Conservation (phyloP, 2,113 vertebrate genomes). For the Sialia sialis region DNA sequence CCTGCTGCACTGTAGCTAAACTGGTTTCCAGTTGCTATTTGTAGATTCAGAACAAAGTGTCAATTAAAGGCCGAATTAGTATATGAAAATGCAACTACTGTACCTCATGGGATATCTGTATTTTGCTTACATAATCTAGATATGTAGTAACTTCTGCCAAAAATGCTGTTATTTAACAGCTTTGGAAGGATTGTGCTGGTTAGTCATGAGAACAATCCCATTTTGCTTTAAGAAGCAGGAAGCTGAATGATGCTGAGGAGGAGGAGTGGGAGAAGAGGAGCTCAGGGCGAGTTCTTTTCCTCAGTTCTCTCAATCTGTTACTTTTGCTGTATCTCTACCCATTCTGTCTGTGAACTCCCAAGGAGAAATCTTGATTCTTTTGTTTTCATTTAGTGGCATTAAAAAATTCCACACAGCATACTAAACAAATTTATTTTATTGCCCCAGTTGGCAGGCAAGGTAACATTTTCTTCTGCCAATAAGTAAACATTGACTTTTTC, state of each 20-base stretch:
- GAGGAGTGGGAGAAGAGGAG: not conserved
- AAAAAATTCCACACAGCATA: constrained; percentile 14
- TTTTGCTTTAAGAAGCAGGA: constrained; percentile 3
- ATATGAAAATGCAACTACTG: not conserved
- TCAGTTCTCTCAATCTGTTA: not conserved
- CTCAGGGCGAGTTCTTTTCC: not conserved
- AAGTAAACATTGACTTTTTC: constrained; percentile 53
- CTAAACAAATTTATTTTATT: constrained; percentile 49
- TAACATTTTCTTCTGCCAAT: constrained; percentile 30
- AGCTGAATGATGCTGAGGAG: not conserved
- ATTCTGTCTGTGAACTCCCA: not conserved
- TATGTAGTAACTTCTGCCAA: not conserved
- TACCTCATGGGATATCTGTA: not conserved
- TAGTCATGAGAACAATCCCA: not conserved
- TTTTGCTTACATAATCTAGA: not conserved
- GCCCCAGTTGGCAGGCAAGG: constrained; percentile 38
- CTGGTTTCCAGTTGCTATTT: not conserved
- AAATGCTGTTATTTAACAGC: not conserved
- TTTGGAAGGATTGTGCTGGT: not conserved
- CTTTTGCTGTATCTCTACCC: not conserved
- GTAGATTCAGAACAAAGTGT: not conserved
- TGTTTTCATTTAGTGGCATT: constrained; percentile 31
- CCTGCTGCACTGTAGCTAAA: not conserved
- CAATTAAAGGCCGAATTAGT: not conserved
- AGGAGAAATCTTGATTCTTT: not conserved